Conservation (phyloP, 2,113 vertebrate genomes). For the Opisthocomus hoazin region DNA sequence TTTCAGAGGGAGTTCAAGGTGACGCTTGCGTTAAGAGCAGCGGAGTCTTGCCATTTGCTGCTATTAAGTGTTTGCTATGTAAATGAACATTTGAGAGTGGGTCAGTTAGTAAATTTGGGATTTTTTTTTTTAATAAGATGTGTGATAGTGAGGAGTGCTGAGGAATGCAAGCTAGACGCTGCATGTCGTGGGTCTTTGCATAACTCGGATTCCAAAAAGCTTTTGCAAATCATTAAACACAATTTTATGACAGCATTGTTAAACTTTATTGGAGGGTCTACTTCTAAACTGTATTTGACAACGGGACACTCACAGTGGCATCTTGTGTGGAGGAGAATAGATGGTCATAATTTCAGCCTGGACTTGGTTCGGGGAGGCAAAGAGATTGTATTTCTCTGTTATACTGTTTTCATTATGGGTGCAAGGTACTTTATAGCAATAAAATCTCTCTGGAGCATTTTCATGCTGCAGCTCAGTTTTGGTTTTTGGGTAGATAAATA, state of each 20-base stretch:
- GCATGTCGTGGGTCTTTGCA: background rate
- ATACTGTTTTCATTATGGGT: background rate
- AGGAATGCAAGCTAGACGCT: background rate
- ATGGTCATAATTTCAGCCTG: background rate
- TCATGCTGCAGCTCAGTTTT: background rate
- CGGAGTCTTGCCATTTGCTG: background rate
- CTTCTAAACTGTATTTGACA: background rate
- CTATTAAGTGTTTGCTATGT: background rate
- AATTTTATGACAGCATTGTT: background rate
- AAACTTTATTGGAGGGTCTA: background rate
- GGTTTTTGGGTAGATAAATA: background rate
- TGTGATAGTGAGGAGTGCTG: background rate
- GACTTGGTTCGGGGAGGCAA: background rate
- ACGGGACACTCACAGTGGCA: fast-evolving
- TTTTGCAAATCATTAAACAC: background rate
- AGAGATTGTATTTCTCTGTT: background rate
- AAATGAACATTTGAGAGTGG: background rate
- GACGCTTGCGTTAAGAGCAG: background rate
- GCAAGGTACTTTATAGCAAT: background rate
- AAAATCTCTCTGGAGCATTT: background rate
- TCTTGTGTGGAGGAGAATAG: background rate
- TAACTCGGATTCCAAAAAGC: background rate
- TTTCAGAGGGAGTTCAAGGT: background rate
- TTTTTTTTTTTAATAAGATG: background rate
- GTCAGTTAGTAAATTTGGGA: background rate